Base-by-base conservation (phyloP, 2,797 vertebrate genomes). In the Sebastolobus alascanus region DNA sequence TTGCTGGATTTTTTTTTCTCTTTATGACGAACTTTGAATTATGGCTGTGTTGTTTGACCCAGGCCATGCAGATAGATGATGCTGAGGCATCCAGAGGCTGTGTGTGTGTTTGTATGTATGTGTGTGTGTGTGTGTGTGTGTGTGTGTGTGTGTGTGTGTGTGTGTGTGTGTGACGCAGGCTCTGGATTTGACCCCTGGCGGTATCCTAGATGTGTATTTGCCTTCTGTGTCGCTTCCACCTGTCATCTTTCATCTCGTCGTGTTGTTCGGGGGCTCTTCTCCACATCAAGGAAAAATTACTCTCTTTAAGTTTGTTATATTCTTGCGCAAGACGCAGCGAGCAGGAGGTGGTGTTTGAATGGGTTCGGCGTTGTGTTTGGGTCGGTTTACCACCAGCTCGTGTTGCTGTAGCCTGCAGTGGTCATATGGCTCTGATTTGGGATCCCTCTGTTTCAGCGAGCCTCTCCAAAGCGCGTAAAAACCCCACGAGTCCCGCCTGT, bases 361-460 rank as follows among this genome's bases (percentile, higher is more conserved):
- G 22, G 52, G 29, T 69, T 77, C 60, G 66, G 75, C 59, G 40
- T 77, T 73, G 63, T 73, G 77, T 91, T 87, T 79, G 85, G 91
- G 74, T 89, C 70, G 84, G 82, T 89, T 89, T 83, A 86, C 71
- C 91, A 84, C 20, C 84, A 86, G 90, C 83, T 31, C 60, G 85
- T 81, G 89, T 87, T 90, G 84, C 88, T 91, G 80, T 76, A 83
- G 89, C 89, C 90, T 90, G 87, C 40, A 91, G 91, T 91, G 90
- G 79, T 93, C 92, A 93, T 93, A 80, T 94, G 93, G 93, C 87
- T 94, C 91, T 94, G 90, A 93, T 95, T 94, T 93, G 89, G 88
- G 90, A 87, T 88, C 84, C 87, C 92, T 93, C 88, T 86, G 87
- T 90, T 88, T 89, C 90, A 84, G 64, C 79, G 87, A 88, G 86